These are phyloP conservation scores for Charina bottae DNA, from an alignment of 2,113 vertebrate species.

Conservation along the genomic window DNA sequence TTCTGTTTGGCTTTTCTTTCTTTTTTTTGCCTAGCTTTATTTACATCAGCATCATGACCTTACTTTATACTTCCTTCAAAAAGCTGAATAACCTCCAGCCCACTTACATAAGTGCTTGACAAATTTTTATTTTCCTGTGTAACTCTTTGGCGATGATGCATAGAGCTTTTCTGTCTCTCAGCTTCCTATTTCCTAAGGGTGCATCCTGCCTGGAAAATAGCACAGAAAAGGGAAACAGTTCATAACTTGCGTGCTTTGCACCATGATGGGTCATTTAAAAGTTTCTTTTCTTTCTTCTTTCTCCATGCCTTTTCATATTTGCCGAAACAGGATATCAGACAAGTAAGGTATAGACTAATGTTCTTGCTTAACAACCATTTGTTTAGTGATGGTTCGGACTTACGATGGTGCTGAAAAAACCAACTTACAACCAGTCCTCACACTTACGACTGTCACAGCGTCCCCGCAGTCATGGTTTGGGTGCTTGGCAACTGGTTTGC, in stretches of 20 bases:
- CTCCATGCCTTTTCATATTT: slow-evolving; percentile 59
- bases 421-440: too few species aligned
- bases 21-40: slow-evolving; percentile 54
- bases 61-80: slow-evolving; percentile 54
- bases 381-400: too few species aligned
- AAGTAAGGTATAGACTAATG: too few species aligned
- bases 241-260: slow-evolving; percentile 67
- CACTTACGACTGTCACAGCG: too few species aligned
- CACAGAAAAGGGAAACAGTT: slow-evolving; percentile 62
- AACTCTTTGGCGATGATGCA: slow-evolving; percentile 54
- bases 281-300: slow-evolving; percentile 62
- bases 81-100: slow-evolving; percentile 64
- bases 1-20: slow-evolving; percentile 17
- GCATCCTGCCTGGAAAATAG: slow-evolving; percentile 69
- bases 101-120: slow-evolving; percentile 50
- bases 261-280: slow-evolving; percentile 53
- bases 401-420: too few species aligned
- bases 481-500: too few species aligned
- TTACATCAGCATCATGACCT: slow-evolving; percentile 43
- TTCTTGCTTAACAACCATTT: too few species aligned
- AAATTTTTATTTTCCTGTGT: slow-evolving; percentile 64
- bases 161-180: slow-evolving; percentile 55
- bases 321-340: slow-evolving; percentile 42
- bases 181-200: slow-evolving; percentile 68
- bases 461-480: too few species aligned